Conservation (phyloP, 2,113 vertebrate genomes). For the Jaculus jaculus region DNA sequence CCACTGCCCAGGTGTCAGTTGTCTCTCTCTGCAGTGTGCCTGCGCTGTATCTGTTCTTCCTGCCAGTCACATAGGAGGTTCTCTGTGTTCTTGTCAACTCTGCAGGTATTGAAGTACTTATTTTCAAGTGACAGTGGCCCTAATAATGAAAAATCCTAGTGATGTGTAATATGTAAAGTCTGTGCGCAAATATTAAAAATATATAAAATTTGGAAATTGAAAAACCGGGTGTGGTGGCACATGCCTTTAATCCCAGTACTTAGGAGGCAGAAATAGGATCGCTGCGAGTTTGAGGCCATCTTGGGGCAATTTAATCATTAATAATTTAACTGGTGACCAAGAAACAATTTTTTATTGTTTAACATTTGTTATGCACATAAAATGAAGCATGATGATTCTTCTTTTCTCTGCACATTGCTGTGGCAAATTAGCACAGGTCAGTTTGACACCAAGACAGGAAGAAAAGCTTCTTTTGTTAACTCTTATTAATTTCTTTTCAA, state of each 20-base stretch:
- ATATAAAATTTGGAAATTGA: background rate
- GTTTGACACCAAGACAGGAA: background rate
- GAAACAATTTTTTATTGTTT: conserved; percentile 25
- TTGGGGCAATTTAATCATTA: too few species aligned
- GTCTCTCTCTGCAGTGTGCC: background rate
- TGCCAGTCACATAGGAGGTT: background rate
- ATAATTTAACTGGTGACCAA: conserved; percentile 34
- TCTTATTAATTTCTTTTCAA: conserved; percentile 42
- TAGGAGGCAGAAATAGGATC: too few species aligned
- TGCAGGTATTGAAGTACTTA: background rate
- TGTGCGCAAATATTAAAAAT: background rate
- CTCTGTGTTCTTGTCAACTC: background rate
- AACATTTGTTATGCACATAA: background rate
- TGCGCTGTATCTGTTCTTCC: too few species aligned
- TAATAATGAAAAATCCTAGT: background rate
- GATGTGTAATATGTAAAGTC: background rate
- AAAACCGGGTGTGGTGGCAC: background rate
- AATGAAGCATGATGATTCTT: background rate
- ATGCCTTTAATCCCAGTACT: too few species aligned
- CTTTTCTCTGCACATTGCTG: background rate
- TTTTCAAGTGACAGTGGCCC: background rate
- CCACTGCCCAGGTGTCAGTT: too few species aligned
- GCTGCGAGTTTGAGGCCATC: too few species aligned
- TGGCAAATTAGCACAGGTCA: background rate
- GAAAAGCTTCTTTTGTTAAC: conserved; percentile 26